These are phyloP conservation scores for Protobothrops mucrosquamatus DNA, from an alignment of 2,113 vertebrate species.

Conservation along the genomic window DNA sequence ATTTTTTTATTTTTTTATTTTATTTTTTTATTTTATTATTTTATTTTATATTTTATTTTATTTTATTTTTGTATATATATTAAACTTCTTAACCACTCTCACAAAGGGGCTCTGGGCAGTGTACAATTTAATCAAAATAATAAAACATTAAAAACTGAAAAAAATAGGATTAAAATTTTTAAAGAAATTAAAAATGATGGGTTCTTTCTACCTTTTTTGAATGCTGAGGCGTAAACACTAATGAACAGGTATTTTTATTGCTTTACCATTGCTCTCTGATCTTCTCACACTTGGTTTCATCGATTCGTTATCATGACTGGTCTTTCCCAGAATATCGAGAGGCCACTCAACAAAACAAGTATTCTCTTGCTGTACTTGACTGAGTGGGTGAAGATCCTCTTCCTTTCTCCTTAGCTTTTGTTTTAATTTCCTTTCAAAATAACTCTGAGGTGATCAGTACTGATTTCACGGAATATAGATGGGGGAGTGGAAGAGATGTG, in stretches of 20 bases:
- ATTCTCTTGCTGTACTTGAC: not conserved
- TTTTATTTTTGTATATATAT: not conserved
- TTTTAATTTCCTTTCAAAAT: not conserved
- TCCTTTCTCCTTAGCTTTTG: not conserved
- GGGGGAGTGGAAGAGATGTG: not conserved
- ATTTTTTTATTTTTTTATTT: no score
- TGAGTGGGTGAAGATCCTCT: not conserved
- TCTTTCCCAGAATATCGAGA: constrained; percentile 7
- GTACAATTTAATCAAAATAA: not conserved
- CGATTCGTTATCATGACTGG: constrained; percentile 41
- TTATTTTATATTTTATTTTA: no score
- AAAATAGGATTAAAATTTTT: not conserved
- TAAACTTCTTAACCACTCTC: not conserved
- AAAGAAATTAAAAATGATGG: not conserved
- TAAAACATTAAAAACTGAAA: not conserved
- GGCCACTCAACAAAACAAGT: not conserved
- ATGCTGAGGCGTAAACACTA: constrained; percentile 53
- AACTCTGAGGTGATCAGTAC: not conserved
- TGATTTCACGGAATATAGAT: not conserved
- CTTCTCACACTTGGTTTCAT: constrained; percentile 39
- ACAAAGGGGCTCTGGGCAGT: not conserved
- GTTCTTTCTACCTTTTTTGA: constrained; percentile 51
- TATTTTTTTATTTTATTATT: no score
- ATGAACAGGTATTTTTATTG: constrained; percentile 54
- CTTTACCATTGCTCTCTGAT: constrained; percentile 38